Evolutionary conservation across 2,888 invertebrate species (phyloP), one percentile per base, ranked within the genome.

Genomic region (Mythimna vitellina): DNA sequence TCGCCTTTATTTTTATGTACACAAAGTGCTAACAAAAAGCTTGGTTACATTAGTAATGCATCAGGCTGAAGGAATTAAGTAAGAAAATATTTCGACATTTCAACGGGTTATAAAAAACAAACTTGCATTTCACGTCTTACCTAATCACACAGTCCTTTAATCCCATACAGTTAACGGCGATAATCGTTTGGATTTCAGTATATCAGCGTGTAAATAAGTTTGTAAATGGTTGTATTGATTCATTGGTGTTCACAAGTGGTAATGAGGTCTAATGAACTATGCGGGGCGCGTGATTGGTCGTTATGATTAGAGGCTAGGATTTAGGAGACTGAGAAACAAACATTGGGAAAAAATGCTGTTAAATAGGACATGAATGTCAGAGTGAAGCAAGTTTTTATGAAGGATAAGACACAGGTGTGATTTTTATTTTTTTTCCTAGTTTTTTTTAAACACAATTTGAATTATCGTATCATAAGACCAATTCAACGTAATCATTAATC

Each of bases 251-350:
- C 86, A 84, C 82, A 79, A 81, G 87, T 86, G 84, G 86, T 89
- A 90, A 91, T 91, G 85, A 88, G 86, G 65, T 87, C 88, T 91
- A 91, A 91, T 89, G 87, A 89, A 84, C 63, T 75, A 84, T 79
- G 80, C 91, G 90, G 80, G 87, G 76, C 81, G 72, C 81, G 81
- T 89, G 90, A 91, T 91, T 90, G 90, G 90, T 88, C 77, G 89
- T 86, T 85, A 85, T 89, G 81, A 90, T 90, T 89, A 88, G 88
- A 81, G 84, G 78, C 77, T 70, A 76, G 67, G 74, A 80, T 86
- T 80, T 81, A 62, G 68, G 65, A 73, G 68, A 76, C 65, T 66
- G 61, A 73, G 64, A 74, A 76, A 51, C 73, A 78, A 80, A 86
- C 64, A 70, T 69, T 58, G 17, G 35, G 42, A 68, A 82, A 77